A percentile compares a stretch with the other conserved stretches of the same genome.
phyloP scores from a whole-genome alignment of 2,113 vertebrate species.

The Sterna hirundo region DNA sequence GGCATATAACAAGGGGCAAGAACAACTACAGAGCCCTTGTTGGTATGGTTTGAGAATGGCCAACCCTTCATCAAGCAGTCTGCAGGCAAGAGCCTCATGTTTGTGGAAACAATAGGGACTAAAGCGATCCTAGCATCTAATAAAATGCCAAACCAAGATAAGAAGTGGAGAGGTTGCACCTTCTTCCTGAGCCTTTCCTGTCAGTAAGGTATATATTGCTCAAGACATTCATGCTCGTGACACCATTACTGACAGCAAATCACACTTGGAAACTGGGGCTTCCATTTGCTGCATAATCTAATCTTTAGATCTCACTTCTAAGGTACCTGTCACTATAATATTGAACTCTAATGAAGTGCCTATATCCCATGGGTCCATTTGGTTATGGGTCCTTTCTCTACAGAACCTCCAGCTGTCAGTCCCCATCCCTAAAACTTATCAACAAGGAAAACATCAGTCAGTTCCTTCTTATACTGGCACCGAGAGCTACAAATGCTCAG shows the following conservation, averaged over 20 bases:
- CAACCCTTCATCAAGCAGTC: neutral
- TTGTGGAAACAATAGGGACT: neutral
- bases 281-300: neutral
- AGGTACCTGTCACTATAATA: neutral
- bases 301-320: neutral
- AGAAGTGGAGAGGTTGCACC: neutral
- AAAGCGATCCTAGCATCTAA: neutral
- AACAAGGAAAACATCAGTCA: neutral
- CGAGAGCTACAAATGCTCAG: neutral
- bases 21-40: neutral
- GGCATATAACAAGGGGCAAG: neutral
- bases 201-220: neutral
- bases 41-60: neutral
- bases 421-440: neutral
- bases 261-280: neutral
- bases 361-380: neutral
- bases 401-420: neutral
- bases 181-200: neutral
- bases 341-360: neutral
- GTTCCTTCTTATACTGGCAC: neutral
- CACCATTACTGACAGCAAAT: neutral
- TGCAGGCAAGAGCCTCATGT: neutral
- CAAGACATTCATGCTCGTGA: neutral
- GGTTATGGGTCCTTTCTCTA: neutral
- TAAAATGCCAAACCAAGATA: constrained; percentile 19